Percentiles rank a stretch among this genome's conserved stretches.
Conservation (phyloP, 53 echinoderm and acorn worm species). For the Antedon mediterranea region DNA sequence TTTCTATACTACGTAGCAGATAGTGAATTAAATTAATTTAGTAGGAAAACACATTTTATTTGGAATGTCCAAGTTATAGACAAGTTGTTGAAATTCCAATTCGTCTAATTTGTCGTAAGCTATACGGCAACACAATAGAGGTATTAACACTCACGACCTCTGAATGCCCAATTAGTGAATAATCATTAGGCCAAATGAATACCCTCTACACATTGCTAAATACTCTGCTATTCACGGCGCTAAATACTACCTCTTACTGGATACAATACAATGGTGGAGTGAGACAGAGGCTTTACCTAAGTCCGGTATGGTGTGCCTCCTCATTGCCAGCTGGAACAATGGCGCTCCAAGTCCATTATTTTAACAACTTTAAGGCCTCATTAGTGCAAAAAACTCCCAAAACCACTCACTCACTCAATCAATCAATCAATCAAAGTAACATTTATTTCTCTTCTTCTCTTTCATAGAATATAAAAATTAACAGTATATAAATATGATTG, state of each 20-base stretch:
- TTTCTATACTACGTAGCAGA: too few species aligned
- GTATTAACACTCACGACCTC: not conserved
- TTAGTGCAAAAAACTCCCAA: not conserved
- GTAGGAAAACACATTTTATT: too few species aligned
- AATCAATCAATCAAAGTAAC: too few species aligned
- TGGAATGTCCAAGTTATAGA: too few species aligned
- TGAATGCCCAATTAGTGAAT: not conserved
- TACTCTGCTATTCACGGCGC: not conserved
- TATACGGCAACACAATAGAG: not conserved
- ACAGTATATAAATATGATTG: too few species aligned
- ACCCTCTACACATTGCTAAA: not conserved
- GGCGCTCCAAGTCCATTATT: not conserved
- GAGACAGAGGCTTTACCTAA: not conserved
- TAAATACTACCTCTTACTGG: not conserved
- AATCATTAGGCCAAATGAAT: not conserved
- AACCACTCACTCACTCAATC: too few species aligned
- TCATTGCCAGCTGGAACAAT: not conserved
- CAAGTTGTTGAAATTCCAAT: not conserved
- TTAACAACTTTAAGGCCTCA: not conserved
- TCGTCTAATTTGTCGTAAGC: not conserved
- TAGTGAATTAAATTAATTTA: too few species aligned
- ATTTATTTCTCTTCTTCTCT: too few species aligned
- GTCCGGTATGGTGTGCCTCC: not conserved
- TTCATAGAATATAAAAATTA: too few species aligned
- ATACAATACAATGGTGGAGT: not conserved